Conservation (phyloP, 2,113 vertebrate species). For the Emydocephalus ijimae region DNA sequence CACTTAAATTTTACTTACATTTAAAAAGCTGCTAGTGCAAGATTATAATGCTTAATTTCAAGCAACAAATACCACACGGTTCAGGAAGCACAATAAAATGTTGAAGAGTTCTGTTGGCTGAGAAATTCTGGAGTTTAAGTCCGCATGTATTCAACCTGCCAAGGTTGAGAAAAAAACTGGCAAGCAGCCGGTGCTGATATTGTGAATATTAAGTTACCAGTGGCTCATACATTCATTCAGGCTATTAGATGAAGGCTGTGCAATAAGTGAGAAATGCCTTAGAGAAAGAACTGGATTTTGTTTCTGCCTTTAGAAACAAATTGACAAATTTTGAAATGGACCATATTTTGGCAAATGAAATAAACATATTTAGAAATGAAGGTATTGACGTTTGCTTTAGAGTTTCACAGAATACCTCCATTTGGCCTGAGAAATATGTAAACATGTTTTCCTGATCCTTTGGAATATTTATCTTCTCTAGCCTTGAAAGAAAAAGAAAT, state of each 20-base stretch:
- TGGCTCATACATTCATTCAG: not conserved
- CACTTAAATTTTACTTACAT: not conserved
- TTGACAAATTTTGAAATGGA: not conserved
- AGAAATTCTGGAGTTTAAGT: not conserved
- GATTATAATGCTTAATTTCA: not conserved
- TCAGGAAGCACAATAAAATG: not conserved
- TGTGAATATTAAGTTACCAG: not conserved
- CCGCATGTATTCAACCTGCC: not conserved
- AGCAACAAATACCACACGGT: not conserved
- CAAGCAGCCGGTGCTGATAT: not conserved
- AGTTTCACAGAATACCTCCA: not conserved
- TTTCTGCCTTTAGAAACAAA: not conserved
- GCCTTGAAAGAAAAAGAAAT: not conserved
- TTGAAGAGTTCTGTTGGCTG: not conserved
- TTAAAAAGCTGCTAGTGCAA: not conserved
- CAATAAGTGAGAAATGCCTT: not conserved
- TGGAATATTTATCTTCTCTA: not conserved
- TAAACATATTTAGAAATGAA: not conserved
- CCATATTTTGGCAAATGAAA: not conserved
- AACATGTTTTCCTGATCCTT: not conserved
- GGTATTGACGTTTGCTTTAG: not conserved
- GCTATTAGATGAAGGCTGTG: not conserved
- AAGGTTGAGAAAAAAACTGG: not conserved
- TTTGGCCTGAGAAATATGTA: not conserved
- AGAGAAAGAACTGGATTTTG: not conserved